Evolutionary conservation across 2,113 vertebrate genomes (phyloP).

Genomic region (Rhipidura dahli): DNA sequence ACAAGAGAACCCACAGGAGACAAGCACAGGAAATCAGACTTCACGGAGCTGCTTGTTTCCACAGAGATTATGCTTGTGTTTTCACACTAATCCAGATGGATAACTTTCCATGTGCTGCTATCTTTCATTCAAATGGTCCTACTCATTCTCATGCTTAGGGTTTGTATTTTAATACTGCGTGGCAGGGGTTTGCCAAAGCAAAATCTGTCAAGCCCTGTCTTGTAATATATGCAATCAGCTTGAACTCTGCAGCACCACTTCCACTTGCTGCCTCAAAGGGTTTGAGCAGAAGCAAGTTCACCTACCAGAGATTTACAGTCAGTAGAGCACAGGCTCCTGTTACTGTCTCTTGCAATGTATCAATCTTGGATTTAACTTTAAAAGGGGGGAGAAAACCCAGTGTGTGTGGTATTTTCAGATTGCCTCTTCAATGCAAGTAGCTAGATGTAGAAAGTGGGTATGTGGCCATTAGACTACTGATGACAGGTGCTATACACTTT

Average conservation of each 20-base stretch:
- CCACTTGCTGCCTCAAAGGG: neutral
- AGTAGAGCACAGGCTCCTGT: neutral
- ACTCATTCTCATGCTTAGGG: neutral
- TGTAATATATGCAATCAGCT: neutral
- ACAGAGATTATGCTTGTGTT: conserved; percentile 36
- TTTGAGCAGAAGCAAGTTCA: neutral
- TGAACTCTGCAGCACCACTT: neutral
- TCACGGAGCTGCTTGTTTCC: conserved; percentile 40
- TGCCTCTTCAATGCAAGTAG: neutral
- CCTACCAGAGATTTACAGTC: neutral
- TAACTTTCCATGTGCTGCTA: conserved; percentile 44
- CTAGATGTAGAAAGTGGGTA: neutral
- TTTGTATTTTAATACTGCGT: neutral
- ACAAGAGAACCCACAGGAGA: conserved; percentile 38
- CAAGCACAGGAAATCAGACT: conserved; percentile 37
- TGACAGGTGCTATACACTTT: neutral
- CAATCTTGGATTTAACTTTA: neutral
- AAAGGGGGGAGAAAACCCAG: accelerated
- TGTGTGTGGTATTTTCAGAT: neutral
- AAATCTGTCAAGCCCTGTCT: neutral
- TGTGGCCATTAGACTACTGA: neutral
- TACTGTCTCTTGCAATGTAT: neutral
- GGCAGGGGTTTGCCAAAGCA: neutral
- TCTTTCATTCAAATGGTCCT: conserved; percentile 31
- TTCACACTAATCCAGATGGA: conserved; percentile 57